Conservation (phyloP, 2,113 vertebrate species). For the Columba janthina region DNA sequence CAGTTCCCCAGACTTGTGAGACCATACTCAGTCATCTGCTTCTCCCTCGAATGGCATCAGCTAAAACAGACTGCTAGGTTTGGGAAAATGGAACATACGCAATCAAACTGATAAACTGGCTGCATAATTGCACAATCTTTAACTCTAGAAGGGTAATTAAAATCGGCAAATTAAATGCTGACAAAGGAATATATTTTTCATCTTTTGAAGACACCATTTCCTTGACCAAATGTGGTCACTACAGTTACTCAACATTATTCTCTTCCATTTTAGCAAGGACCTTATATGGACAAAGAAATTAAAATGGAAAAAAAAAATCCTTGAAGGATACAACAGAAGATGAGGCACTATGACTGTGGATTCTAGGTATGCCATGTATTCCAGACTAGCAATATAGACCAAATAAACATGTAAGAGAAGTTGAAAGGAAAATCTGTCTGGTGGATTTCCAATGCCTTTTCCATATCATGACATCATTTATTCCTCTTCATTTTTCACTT, state of each 20-base stretch:
- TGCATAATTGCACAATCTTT: neutral
- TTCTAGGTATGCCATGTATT: neutral
- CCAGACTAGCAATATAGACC: neutral
- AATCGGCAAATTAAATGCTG: neutral
- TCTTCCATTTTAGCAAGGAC: neutral
- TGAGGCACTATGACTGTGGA: neutral
- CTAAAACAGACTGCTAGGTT: neutral
- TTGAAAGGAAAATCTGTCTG: neutral
- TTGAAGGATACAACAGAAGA: neutral
- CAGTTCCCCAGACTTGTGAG: neutral
- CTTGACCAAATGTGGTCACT: neutral
- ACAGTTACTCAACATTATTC: neutral
- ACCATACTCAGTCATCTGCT: neutral
- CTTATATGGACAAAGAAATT: neutral
- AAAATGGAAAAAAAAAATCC: neutral
- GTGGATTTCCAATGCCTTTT: neutral
- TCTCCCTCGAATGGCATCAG: neutral
- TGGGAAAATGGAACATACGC: neutral
- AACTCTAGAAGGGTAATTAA: neutral
- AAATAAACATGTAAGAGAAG: neutral
- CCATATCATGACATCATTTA: neutral
- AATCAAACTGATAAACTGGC: neutral
- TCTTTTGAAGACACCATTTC: neutral
- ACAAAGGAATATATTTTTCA: neutral
- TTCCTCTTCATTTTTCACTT: neutral